Conservation (phyloP, 2,888 invertebrate species). For the Tachina fera region DNA sequence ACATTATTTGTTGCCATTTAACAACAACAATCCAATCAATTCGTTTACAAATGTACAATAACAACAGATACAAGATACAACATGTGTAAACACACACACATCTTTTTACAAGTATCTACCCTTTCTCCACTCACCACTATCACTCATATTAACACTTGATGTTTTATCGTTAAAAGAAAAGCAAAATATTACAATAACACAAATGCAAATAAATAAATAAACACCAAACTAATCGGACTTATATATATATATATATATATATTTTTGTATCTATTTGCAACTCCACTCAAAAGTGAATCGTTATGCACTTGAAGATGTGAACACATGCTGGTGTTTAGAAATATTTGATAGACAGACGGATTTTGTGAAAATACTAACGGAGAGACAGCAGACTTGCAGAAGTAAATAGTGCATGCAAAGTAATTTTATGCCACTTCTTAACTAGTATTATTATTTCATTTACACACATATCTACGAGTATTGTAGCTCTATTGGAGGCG, state of each 20-base stretch:
- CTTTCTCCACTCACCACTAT: constrained; percentile 48
- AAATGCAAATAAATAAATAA: constrained; percentile 20
- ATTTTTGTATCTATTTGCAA: neutral
- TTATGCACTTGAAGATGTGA: constrained; percentile 48
- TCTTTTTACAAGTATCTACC: neutral
- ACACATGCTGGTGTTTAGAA: constrained; percentile 41
- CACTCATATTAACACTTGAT: constrained; percentile 57
- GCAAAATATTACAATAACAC: neutral
- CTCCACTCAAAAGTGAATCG: constrained; percentile 2
- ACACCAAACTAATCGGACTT: neutral
- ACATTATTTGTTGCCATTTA: constrained; percentile 31
- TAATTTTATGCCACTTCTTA: constrained; percentile 38
- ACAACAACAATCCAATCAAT: constrained; percentile 17
- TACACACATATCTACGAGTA: neutral
- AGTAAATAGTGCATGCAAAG: neutral
- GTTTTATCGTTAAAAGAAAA: neutral
- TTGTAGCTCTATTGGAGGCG: neutral
- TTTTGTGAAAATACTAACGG: neutral
- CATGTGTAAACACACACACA: neutral
- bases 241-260: neutral
- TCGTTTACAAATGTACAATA: constrained; percentile 17
- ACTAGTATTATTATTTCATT: neutral
- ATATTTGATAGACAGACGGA: constrained; percentile 8
- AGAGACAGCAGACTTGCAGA: neutral
- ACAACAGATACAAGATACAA: constrained; percentile 11